These are phyloP conservation scores for Glandiceps talaboti DNA, from an alignment of 53 echinoderm and acorn worm genomes.

Conservation along the genomic window DNA sequence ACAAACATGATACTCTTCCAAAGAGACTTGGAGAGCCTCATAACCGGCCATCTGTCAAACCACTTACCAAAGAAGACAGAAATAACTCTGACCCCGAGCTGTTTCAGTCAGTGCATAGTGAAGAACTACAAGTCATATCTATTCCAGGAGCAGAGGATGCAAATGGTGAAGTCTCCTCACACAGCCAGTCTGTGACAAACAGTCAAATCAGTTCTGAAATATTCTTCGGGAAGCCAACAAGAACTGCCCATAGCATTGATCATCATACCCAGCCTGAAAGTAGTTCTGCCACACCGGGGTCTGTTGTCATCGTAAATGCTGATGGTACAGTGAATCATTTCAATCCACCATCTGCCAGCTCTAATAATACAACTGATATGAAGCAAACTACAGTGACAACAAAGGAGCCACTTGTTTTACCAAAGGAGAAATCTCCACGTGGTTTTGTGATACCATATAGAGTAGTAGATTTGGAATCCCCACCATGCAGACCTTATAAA, in stretches of 20 bases:
- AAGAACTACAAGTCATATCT: slow-evolving; percentile 31
- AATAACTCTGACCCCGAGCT: slow-evolving; percentile 48
- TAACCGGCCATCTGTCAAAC: slow-evolving; percentile 35
- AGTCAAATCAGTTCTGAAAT: slow-evolving; percentile 47
- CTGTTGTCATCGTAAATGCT: slow-evolving; percentile 20
- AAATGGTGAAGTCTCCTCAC: neutral
- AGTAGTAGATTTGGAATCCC: slow-evolving; percentile 23
- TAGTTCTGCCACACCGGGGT: slow-evolving; percentile 9
- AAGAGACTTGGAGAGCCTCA: slow-evolving; percentile 31
- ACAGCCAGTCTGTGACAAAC: slow-evolving; percentile 5
- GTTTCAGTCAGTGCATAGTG: slow-evolving; percentile 23
- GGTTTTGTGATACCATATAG: slow-evolving; percentile 21
- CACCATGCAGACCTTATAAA: slow-evolving; percentile 15
- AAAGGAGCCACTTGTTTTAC: neutral
- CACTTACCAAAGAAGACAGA: slow-evolving; percentile 24
- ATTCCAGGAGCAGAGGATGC: slow-evolving; percentile 6
- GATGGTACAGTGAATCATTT: slow-evolving; percentile 31
- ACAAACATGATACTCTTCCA: slow-evolving; percentile 46
- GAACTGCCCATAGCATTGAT: slow-evolving; percentile 5
- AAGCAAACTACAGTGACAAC: neutral
- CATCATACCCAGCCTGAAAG: neutral
- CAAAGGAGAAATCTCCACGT: slow-evolving; percentile 12
- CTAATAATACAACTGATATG: neutral
- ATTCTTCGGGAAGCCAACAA: slow-evolving; percentile 14
- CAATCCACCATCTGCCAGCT: slow-evolving; percentile 1